These are phyloP conservation scores for Myathropa florea DNA, from an alignment of 2,888 invertebrate species.

Conservation along the genomic window DNA sequence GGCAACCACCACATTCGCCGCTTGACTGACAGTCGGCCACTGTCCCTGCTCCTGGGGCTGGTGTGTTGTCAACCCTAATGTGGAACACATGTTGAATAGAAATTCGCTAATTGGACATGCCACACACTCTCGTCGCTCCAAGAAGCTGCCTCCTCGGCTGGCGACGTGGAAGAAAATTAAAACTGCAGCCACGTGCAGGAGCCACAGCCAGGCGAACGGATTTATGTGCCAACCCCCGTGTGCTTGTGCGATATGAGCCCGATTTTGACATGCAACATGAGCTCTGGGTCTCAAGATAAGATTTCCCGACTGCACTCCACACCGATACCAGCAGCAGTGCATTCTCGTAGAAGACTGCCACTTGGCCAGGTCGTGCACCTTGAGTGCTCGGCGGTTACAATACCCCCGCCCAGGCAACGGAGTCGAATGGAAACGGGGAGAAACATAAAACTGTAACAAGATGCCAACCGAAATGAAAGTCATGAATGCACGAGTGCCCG, in stretches of 20 bases:
- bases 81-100: conserved; percentile 65
- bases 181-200: conserved; percentile 43
- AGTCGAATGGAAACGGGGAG: neutral
- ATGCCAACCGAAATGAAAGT: conserved; percentile 15
- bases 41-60: conserved; percentile 9
- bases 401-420: neutral
- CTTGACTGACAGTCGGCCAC: conserved; percentile 40
- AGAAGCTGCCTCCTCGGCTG: neutral
- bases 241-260: conserved; percentile 21
- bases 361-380: conserved; percentile 63
- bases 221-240: conserved; percentile 32
- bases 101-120: conserved; percentile 64
- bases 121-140: conserved; percentile 19
- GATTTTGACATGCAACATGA: conserved; percentile 55
- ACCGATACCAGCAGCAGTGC: no score
- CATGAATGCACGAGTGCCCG: conserved; percentile 50
- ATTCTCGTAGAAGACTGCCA: conserved; percentile 38
- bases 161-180: conserved; percentile 17
- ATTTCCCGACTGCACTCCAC: conserved; percentile 15
- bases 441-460: conserved; percentile 7
- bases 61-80: conserved; percentile 54
- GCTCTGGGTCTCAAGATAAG: conserved; percentile 33
- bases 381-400: neutral
- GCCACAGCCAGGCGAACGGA: conserved; percentile 4
- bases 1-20: conserved; percentile 30